phyloP scores from a whole-genome alignment of 1,140 invertebrate genomes.

The Chrysopa pallens region DNA sequence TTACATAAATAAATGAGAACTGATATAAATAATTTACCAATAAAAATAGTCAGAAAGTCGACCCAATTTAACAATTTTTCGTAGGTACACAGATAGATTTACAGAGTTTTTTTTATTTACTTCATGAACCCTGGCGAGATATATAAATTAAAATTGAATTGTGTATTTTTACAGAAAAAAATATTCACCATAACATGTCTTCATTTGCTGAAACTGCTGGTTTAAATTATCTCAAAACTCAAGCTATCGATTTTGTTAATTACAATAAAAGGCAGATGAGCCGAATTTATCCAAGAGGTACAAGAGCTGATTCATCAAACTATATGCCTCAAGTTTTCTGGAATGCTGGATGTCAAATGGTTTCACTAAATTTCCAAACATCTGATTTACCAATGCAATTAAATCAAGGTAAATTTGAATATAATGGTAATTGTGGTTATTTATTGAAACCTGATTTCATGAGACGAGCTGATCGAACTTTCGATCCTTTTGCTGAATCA shows the following conservation, averaged over 20 bases:
- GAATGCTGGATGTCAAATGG: constrained; percentile 93
- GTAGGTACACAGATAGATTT: no score
- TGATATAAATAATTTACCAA: no score
- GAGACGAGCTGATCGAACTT: constrained; percentile 85
- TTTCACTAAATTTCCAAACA: constrained; percentile 99
- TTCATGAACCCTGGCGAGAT: not conserved
- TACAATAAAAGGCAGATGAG: constrained; percentile 99
- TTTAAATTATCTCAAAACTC: constrained; percentile 84
- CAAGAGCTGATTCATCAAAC: constrained; percentile 95
- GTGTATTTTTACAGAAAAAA: constrained; percentile 51
- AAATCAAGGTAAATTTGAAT: constrained; percentile 99
- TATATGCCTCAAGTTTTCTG: constrained; percentile 98
- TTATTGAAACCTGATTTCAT: constrained; percentile 98
- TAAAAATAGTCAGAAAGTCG: no score
- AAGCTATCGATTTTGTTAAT: constrained; percentile 97
- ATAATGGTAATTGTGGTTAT: constrained; percentile 93
- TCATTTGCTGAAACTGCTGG: constrained; percentile 95
- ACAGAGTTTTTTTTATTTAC: constrained; percentile 1
- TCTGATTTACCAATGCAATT: constrained; percentile 98
- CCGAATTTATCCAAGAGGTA: constrained; percentile 96
- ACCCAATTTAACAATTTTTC: no score
- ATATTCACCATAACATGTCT: constrained; percentile 95
- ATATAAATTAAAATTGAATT: no score
- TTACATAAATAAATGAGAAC: no score
- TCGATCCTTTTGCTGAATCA: constrained; percentile 98